A percentile compares a stretch with the other conserved stretches of the same genome.
phyloP scores from a whole-genome alignment of 2,113 vertebrate species.

The Microtus richardsoni region DNA sequence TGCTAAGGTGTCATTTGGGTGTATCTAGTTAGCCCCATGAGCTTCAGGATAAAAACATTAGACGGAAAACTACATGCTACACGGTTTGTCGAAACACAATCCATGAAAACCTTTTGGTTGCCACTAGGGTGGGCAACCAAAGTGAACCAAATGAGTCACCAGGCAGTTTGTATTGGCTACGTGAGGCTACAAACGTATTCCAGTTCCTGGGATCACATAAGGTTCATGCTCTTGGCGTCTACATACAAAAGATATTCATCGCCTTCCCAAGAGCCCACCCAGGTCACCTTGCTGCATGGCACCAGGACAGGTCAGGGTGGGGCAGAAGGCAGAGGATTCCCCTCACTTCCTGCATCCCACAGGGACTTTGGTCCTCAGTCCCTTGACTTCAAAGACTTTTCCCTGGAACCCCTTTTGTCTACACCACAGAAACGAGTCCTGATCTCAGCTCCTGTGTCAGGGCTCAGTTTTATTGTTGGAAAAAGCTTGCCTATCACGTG shows the following conservation, averaged over 20 bases:
- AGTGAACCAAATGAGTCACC: background rate
- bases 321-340: background rate
- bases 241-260: background rate
- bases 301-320: background rate
- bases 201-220: background rate
- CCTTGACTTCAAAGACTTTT: background rate
- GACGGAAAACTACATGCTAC: background rate
- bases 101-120: background rate
- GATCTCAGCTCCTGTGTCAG: background rate
- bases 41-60: background rate
- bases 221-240: background rate
- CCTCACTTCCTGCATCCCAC: background rate
- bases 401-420: background rate
- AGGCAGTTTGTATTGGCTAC: background rate
- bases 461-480: background rate
- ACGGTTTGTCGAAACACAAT: background rate
- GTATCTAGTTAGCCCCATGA: background rate
- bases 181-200: background rate
- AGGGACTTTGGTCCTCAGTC: background rate
- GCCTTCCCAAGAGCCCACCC: background rate
- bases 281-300: background rate
- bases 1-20: background rate
- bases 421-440: background rate
- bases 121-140: no score
- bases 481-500: background rate